phyloP scores from a whole-genome alignment of 2,888 invertebrate genomes.

The Onthophagus sagittarius region DNA sequence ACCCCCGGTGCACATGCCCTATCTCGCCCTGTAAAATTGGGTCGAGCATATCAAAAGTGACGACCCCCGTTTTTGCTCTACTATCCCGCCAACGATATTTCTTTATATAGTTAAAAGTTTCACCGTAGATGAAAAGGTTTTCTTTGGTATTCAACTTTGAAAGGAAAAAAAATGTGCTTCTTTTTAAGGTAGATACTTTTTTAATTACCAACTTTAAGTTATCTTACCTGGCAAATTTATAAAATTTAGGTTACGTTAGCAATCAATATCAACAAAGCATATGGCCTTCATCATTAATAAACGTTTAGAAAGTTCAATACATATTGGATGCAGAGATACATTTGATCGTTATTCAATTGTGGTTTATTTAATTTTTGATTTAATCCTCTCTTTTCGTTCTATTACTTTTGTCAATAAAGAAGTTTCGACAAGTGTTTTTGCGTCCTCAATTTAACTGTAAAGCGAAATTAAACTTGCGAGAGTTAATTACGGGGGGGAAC shows the following conservation, averaged over 20 bases:
- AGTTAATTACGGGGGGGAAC: slow-evolving; percentile 10
- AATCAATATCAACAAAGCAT: too few relatives aligned
- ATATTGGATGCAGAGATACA: too few relatives aligned
- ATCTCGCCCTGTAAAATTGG: slow-evolving; percentile 32
- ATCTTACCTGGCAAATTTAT: too few relatives aligned
- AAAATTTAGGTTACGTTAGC: too few relatives aligned
- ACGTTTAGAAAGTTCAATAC: too few relatives aligned
- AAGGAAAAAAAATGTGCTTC: background rate
- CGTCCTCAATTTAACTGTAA: background rate
- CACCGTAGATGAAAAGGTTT: background rate
- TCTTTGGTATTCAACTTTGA: background rate
- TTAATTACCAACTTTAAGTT: background rate
- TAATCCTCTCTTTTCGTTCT: background rate
- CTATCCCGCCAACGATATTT: slow-evolving; percentile 13
- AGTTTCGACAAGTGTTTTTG: background rate
- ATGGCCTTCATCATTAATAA: too few relatives aligned
- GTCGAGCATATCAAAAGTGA: slow-evolving; percentile 33
- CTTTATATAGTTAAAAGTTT: background rate
- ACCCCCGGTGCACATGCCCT: slow-evolving; percentile 28
- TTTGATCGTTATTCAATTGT: too few relatives aligned
- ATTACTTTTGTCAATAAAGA: background rate
- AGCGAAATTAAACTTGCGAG: background rate
- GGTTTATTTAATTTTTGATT: background rate
- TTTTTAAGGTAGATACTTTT: background rate
- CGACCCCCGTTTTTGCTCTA: slow-evolving; percentile 21